phyloP scores from a whole-genome alignment of 2,888 invertebrate species.

The Xylophagus ater region DNA sequence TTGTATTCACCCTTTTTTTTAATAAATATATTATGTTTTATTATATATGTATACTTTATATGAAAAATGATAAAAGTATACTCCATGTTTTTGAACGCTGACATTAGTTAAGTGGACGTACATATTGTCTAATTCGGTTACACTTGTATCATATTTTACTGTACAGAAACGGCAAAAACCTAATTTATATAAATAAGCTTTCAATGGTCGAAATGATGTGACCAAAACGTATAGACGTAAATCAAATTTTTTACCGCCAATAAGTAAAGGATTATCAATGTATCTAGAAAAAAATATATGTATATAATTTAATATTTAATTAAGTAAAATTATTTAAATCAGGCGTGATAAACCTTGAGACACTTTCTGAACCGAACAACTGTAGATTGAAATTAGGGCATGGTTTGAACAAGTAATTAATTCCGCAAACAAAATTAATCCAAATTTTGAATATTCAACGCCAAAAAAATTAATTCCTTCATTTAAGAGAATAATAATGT shows the following conservation, averaged over 20 bases:
- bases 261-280: slow-evolving; percentile 87
- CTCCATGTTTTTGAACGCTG: slow-evolving; percentile 94
- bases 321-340: slow-evolving; percentile 2
- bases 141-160: slow-evolving; percentile 85
- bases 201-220: slow-evolving; percentile 84
- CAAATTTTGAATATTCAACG: no score
- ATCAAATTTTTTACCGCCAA: slow-evolving; percentile 94
- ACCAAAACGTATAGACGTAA: slow-evolving; percentile 84
- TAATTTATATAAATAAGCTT: slow-evolving; percentile 82
- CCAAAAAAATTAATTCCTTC: no score
- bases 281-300: slow-evolving; percentile 44
- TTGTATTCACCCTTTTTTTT: slow-evolving; percentile 92
- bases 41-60: no score
- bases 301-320: slow-evolving; percentile 4
- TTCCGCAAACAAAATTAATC: no score
- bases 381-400: no score
- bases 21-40: no score
- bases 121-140: slow-evolving; percentile 80
- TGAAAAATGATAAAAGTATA: slow-evolving; percentile 35
- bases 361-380: no score
- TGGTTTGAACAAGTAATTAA: no score
- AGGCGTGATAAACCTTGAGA: no score
- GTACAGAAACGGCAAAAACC: slow-evolving; percentile 96
- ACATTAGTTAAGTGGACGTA: slow-evolving; percentile 94
- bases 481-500: no score